Evolutionary conservation across 37 sponge, comb jelly and placozoan species (phyloP).

Genomic region (Chondrilla cf. caribensis): DNA sequence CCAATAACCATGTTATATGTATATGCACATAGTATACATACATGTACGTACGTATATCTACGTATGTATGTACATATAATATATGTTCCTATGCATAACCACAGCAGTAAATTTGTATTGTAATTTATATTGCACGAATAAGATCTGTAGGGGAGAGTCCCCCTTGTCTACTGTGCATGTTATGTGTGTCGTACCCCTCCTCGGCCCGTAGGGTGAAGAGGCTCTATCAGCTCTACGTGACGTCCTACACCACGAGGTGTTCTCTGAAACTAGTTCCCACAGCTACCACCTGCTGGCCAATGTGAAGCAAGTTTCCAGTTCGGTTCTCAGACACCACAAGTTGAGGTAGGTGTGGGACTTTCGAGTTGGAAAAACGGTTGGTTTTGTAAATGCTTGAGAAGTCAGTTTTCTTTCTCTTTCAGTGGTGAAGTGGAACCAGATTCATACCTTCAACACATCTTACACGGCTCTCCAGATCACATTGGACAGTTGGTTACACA

Average conservation of each 20-base stretch:
- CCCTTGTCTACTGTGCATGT: no score
- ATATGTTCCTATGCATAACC: no score
- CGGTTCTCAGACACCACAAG: not conserved
- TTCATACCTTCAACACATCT: not conserved
- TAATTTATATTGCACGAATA: no score
- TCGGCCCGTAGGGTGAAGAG: not conserved
- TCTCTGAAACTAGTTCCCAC: not conserved
- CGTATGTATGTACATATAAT: not conserved
- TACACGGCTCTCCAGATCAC: not conserved
- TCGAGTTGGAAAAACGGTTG: no score
- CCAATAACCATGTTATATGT: no score
- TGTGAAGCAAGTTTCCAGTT: not conserved
- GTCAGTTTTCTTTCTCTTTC: no score
- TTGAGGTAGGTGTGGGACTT: no score
- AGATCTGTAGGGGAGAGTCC: no score
- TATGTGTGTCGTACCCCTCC: not conserved
- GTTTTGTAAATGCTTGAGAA: no score
- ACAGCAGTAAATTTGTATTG: no score
- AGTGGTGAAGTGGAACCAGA: not conserved
- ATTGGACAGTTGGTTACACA: not conserved
- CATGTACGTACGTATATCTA: not conserved
- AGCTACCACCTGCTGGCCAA: not conserved
- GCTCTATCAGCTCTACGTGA: not conserved
- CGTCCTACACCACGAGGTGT: not conserved
- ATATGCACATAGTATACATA: not conserved